Base-by-base conservation (phyloP, 2,888 invertebrate species). In the Hydroisotoma schaefferi region DNA sequence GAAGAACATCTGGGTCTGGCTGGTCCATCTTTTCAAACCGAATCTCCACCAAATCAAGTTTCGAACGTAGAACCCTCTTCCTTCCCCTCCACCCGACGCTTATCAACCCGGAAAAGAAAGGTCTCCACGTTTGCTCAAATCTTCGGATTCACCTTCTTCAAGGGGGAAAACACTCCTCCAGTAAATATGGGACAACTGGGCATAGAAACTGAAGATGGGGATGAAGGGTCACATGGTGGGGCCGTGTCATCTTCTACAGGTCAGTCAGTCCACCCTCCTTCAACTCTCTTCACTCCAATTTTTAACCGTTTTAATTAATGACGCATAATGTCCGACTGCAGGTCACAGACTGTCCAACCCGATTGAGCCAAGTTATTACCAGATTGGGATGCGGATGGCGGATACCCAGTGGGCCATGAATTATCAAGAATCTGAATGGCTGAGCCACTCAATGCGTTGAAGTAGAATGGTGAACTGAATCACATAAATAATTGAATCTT, bases 361-460 rank as follows among this genome's bases (percentile, higher is more conserved):
- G 75, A 75, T 73, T 77, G 80, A 59, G 77, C 80, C 57, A 73
- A 78, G 53, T 38, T 72, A 71, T 53, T 72, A 71, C 33, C 72
- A 68, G 38, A 69, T 72, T n/a, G 72, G 70, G 6, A 59, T 67
- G 61, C 28, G 69, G 47, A 68, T 69, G 65, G 69, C 68, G 1
- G 68, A 70, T 38, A 67, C 64, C 15, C 85, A 86, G 70, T 91
- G 90, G 90, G 87, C 89, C 77, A 87, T 90, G 85, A 91, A 91
- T 77, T 91, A 90, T 75, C 38, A 61, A 48, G 61, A 61, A 57
- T 90, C 91, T n/a, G n/a, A n/a, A n/a, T n/a, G n/a, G n/a, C n/a
- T n/a, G n/a, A n/a, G n/a, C n/a, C n/a, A n/a, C n/a, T n/a, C n/a
- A n/a, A n/a, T n/a, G n/a, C n/a, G n/a, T n/a, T n/a, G n/a, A n/a